Conservation (phyloP, 2,113 vertebrate genomes). For the Dolichallabes microphthalmus region DNA sequence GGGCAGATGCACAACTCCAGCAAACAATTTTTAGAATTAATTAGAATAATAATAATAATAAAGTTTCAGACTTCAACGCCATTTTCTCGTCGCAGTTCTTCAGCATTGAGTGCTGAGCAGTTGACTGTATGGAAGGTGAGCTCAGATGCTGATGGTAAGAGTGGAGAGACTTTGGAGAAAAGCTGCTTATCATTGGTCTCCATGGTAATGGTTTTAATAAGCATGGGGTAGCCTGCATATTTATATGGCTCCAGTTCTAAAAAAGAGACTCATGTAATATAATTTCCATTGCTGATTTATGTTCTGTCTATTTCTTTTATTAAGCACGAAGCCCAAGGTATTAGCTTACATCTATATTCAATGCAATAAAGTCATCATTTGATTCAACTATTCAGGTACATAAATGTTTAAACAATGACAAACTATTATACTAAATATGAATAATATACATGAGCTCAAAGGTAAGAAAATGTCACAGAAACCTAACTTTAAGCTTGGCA, state of each 20-base stretch:
- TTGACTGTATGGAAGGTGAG: constrained; percentile 95
- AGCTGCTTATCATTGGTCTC: constrained; percentile 90
- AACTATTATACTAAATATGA: neutral
- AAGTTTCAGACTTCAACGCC: constrained; percentile 85
- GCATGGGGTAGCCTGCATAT: constrained; percentile 97
- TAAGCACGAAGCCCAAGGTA: neutral
- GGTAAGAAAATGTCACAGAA: neutral
- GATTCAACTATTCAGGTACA: neutral
- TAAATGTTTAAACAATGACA: neutral
- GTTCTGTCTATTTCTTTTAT: neutral
- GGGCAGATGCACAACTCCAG: neutral
- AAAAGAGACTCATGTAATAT: constrained; percentile 19
- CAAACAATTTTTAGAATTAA: neutral
- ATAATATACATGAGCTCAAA: neutral
- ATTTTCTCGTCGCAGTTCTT: constrained; percentile 90
- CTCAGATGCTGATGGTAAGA: constrained; percentile 89
- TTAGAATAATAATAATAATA: too few species aligned
- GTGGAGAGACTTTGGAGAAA: constrained; percentile 91
- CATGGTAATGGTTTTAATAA: constrained; percentile 95
- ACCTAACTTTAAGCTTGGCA: neutral
- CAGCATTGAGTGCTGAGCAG: constrained; percentile 95
- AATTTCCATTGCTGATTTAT: neutral
- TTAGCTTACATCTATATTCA: neutral
- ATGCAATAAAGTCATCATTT: neutral
- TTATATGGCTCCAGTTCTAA: constrained; percentile 96